Evolutionary conservation across 2,797 vertebrate species (phyloP), one percentile per base, ranked within the genome.

Genomic region (Etheostoma nigrum): DNA sequence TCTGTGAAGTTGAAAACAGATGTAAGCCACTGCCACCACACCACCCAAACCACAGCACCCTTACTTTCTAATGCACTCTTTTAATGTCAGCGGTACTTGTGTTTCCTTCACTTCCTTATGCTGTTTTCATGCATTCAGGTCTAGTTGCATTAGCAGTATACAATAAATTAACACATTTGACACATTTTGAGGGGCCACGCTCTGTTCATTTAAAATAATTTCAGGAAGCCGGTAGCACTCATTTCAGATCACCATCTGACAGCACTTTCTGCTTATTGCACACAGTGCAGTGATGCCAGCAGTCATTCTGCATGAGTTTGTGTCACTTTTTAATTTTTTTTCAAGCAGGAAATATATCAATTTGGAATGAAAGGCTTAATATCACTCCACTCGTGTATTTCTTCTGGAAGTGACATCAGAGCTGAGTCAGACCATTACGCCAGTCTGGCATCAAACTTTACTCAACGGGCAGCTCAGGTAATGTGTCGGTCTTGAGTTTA

Each of bases 1-100:
- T 79, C 52, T 64, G 75, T 71, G 55, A 81, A 90, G 82, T 82
- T 88, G 76, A 62, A 86, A 90, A 81, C 84, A 90, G 86, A 90
- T 89, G 86, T 52, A 60, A 77, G 81, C 40, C 16, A 83, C 79
- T 78, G 81, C 40, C 16, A 83, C 79, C 63, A 73, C 72, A 67
- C 68, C 68, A 59, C 40, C n/a, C 79, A 27, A 54, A 82, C 80
- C 81, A 61, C 74, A 66, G 62, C 72, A 76, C 59, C 58, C 57
- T 77, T 69, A 57, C 21, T 79, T 71, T 78, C 45, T 68, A 83
- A 16, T 49, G 62, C 65, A 63, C n/a, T 72, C 64, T 66, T 78
- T 82, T 49, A 74, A 30, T 70, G 65, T 77, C 79, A 44, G 16
- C 68, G 19, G 52, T 57, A 30, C 25, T 80, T 80, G 45, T 63